Evolutionary conservation across 2,888 invertebrate genomes (phyloP), one percentile per base, ranked within the genome.

Genomic region (Agriopis aurantiaria): DNA sequence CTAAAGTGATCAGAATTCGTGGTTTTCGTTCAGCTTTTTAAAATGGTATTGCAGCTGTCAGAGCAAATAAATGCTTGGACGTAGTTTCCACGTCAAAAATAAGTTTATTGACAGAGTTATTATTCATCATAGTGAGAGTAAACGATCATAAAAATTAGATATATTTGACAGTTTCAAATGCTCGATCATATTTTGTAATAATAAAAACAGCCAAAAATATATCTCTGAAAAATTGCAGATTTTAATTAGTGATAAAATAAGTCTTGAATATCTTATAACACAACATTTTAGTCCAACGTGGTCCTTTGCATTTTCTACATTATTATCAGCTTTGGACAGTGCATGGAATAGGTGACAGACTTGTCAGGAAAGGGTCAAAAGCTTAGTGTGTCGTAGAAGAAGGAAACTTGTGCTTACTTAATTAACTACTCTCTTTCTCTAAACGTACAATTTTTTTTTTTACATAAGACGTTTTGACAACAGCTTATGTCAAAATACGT

Each of bases 381-480:
- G 92, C 92, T 93, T 93, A 91, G 91, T 93, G 93, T 93, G 91
- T 88, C 84, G 93, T 93, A 93, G 92, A 88, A 79, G 89, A 88
- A 79, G 85, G 80, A 82, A 82, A 82, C 84, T 88, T 91, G 89
- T 92, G 92, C 90, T 91, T 92, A 86, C 79, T 82, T 67, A 62
- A 65, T 82, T 67, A 62, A 65, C 63, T 57, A 64, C 61, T 10
- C 58, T 63, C 51, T 33, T 52, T 49, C 51, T 64, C 48, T 12
- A 57, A 65, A 68, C 71, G 74, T 75, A 76, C 55, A 48, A 51
- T 45, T 55, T 12, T 17, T 17, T 43, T 41, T 64, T 56, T 65
- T 33, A 65, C 40, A 43, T 59, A 48, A 48, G 46, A 48, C 17
- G 53, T 55, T 48, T 46, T 68, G n/a, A 52, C 11, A 48, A 33